Base-by-base conservation (phyloP, 1,140 invertebrate genomes). In the Papilio polyxenes region DNA sequence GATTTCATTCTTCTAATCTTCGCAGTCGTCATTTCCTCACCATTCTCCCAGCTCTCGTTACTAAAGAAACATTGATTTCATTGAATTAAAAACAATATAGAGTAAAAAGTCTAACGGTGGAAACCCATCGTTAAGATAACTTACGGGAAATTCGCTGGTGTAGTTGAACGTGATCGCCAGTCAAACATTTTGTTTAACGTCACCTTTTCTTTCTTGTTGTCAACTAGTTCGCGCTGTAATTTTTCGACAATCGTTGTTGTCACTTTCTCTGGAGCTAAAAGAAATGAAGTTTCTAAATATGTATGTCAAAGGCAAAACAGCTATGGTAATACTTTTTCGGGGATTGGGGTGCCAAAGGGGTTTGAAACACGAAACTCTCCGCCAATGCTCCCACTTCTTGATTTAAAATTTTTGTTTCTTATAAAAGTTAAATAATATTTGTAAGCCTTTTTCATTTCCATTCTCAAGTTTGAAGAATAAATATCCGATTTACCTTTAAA, bases 121-220 rank as follows among this genome's bases (percentile, higher is more conserved):
- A 44, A 44, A 44, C 40, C 40, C 3, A 44, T 44, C 40, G 40
- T 44, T 44, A 17, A 74, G 11, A 40, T 78, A 37, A 69, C 78
- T 69, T 48, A 80, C 78, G 56, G 62, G 17, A n/a, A 40, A 17
- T 40, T 65, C 20, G 15, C 44, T n/a, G 59, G 40, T 23, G 56
- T 44, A 11, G 78, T 69, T 13, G 78, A 65, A 20, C 78, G 31
- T 4, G 78, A 69, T 44, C 78, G 9, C 78, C 78, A 80, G 56
- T 80, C 78, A n/a, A 80, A 80, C 78, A 80, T 80, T 69, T 80
- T 80, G n/a, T 80, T 80, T 10, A 65, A 20, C n/a, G 78, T 62
- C 59, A 65, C 40, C 40, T 65, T 44, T 11, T 65, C 56, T 51
- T 80, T 80, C 40, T 62, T 65, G 5, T 80, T 80, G 6, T 77